A percentile compares a stretch with the other conserved stretches of the same genome.
phyloP scores from a whole-genome alignment of 2,797 vertebrate genomes.

The Chrysocyon brachyurus region DNA sequence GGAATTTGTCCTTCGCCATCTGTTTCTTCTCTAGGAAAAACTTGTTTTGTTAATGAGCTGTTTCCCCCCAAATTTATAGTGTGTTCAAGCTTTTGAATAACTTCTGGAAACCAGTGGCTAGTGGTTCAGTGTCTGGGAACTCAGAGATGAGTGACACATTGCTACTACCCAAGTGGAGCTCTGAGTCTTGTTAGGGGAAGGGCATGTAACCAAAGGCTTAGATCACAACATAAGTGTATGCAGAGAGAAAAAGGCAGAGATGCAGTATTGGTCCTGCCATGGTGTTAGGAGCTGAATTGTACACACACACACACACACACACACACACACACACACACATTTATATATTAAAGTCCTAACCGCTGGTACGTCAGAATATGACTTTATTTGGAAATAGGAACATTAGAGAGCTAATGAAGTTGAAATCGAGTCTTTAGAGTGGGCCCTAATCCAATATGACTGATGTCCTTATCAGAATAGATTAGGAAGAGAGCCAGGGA shows the following conservation, averaged over 20 bases:
- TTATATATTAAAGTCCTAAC: not conserved
- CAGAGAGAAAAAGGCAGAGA: not conserved
- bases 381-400: not conserved
- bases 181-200: not conserved
- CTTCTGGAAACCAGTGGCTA: not conserved
- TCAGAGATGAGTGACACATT: not conserved
- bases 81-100: constrained; percentile 12
- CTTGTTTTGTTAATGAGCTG: not conserved
- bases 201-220: too few relatives aligned
- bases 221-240: not conserved
- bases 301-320: not conserved
- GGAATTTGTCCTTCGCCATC: not conserved
- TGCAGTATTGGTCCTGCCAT: not conserved
- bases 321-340: not conserved
- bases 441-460: not conserved
- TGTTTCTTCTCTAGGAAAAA: constrained; percentile 31
- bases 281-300: not conserved
- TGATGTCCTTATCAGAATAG: not conserved
- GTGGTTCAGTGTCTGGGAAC: not conserved
- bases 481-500: not conserved
- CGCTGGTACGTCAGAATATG: not conserved
- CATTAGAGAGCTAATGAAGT: not conserved
- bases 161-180: too few relatives aligned
- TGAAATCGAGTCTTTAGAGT: not conserved
- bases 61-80: not conserved